Conservation (phyloP, 2,113 vertebrate genomes). For the Sakesphorus luctuosus region DNA sequence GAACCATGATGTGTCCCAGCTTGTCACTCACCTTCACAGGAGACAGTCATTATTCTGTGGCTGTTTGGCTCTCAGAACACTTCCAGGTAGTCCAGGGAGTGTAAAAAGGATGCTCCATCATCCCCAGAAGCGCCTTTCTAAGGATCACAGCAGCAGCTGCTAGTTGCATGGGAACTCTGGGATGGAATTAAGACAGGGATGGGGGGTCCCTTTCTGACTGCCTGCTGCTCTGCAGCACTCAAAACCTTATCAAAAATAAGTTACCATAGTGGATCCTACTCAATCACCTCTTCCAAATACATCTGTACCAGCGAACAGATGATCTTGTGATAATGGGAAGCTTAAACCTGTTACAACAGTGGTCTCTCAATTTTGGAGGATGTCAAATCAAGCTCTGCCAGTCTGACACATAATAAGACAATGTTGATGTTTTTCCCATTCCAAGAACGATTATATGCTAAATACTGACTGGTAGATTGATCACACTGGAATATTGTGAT, state of each 20-base stretch:
- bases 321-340: neutral
- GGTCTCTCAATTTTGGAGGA: neutral
- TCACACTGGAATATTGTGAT: neutral
- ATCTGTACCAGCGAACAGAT: fast-evolving
- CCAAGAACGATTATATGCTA: neutral
- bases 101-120: neutral
- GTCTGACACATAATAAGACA: neutral
- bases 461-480: neutral
- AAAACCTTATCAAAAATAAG: neutral
- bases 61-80: neutral
- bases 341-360: neutral
- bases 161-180: fast-evolving
- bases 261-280: neutral
- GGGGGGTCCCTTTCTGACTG: neutral
- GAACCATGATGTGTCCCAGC: neutral
- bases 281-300: neutral
- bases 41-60: neutral
- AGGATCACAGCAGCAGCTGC: neutral
- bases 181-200: neutral
- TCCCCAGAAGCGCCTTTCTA: neutral
- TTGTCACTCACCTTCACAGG: neutral
- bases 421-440: neutral
- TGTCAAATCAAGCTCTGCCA: neutral
- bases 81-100: neutral
- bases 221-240: fast-evolving